Evolutionary conservation across 64 coral and sea anemone genomes (phyloP).

Genomic region (Trachythela sp.): DNA sequence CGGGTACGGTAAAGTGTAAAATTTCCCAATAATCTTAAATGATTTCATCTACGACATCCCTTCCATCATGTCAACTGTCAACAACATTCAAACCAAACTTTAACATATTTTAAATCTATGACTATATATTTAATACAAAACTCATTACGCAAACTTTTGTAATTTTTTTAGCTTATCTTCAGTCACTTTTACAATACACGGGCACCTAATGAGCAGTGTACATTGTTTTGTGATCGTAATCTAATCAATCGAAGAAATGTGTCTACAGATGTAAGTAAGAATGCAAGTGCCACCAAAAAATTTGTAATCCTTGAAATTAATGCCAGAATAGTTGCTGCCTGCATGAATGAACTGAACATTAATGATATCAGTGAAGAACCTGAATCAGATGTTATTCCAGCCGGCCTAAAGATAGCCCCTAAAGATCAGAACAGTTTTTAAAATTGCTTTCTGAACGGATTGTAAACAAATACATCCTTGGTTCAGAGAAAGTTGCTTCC

Average conservation of each 20-base stretch:
- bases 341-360: neutral
- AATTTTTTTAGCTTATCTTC: neutral
- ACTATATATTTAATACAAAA: too few relatives aligned
- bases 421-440: neutral
- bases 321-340: neutral
- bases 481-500: neutral
- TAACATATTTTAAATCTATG: too few relatives aligned
- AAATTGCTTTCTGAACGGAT: neutral
- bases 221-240: constrained; percentile 1
- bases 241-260: neutral
- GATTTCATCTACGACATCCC: too few relatives aligned
- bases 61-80: too few relatives aligned
- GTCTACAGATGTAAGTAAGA: neutral
- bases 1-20: too few relatives aligned
- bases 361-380: neutral
- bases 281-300: neutral
- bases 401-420: too few relatives aligned
- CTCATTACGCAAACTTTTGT: too few relatives aligned
- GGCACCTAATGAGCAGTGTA: neutral
- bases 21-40: too few relatives aligned
- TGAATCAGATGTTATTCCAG: neutral
- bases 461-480: constrained; percentile 5
- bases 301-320: neutral
- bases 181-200: neutral
- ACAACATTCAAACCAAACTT: too few relatives aligned